Evolutionary conservation across 2,797 vertebrate species (phyloP).

Genomic region (Galago senegalensis): DNA sequence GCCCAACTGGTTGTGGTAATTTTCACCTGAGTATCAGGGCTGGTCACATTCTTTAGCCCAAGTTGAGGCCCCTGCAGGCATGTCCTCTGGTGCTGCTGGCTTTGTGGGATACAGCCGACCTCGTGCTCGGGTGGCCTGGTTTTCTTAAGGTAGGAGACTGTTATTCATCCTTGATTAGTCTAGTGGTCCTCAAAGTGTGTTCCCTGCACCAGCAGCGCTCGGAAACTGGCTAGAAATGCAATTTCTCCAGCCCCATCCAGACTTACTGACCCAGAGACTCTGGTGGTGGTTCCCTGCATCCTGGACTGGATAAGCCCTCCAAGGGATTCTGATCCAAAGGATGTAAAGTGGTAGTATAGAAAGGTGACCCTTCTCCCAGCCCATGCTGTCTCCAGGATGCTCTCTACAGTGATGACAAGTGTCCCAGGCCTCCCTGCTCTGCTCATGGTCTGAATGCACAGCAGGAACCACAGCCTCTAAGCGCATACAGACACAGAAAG

Average conservation of each 20-base stretch:
- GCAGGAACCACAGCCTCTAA: neutral
- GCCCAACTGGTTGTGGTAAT: neutral
- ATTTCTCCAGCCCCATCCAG: neutral
- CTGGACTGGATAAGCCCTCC: neutral
- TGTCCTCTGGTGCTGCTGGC: neutral
- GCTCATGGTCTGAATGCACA: accelerated
- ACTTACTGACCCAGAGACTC: neutral
- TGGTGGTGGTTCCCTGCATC: neutral
- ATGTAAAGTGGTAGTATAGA: neutral
- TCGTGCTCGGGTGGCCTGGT: neutral
- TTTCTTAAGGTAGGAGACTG: neutral
- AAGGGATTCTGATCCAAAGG: neutral
- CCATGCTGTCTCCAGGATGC: neutral
- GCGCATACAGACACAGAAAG: neutral
- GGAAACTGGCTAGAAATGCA: neutral
- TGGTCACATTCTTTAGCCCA: accelerated
- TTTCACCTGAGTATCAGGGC: neutral
- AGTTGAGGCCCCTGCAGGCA: neutral
- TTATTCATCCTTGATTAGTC: neutral
- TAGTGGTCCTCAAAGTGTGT: neutral
- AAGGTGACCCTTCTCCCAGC: neutral
- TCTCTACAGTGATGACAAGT: accelerated
- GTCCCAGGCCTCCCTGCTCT: neutral
- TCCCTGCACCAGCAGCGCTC: neutral
- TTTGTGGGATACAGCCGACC: neutral